Percentiles rank a stretch among this genome's conserved stretches.
These are phyloP conservation scores for Orussus abietinus DNA, from an alignment of 1,140 invertebrate species.

Conservation along the genomic window DNA sequence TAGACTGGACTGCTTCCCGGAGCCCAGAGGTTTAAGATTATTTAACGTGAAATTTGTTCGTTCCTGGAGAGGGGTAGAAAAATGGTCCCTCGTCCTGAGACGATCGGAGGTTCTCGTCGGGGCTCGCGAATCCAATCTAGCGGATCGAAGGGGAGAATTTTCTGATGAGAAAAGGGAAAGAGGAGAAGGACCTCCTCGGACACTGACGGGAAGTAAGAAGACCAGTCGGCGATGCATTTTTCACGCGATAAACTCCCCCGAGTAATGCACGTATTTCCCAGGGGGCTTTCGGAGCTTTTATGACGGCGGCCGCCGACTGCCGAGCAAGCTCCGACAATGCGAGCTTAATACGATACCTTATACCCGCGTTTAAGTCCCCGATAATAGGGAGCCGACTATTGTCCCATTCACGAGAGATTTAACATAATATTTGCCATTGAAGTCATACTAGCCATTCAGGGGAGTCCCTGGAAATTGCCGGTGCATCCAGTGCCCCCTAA, in stretches of 20 bases:
- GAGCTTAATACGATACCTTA: slow-evolving; percentile 39
- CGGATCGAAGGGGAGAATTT: too few species aligned
- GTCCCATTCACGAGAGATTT: slow-evolving; percentile 49
- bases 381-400: slow-evolving; percentile 43
- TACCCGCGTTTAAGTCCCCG: slow-evolving; percentile 37
- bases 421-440: slow-evolving; percentile 54
- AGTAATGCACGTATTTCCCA: slow-evolving; percentile 35
- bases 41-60: too few species aligned
- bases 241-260: slow-evolving; percentile 8
- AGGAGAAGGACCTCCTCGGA: background rate
- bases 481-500: background rate
- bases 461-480: too few species aligned
- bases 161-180: background rate
- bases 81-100: too few species aligned
- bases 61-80: too few species aligned
- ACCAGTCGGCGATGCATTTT: slow-evolving; percentile 6
- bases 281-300: slow-evolving; percentile 28
- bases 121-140: too few species aligned
- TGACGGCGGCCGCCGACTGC: slow-evolving; percentile 21
- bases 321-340: slow-evolving; percentile 39
- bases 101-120: too few species aligned
- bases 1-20: too few species aligned
- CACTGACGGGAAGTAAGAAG: slow-evolving; percentile 2
- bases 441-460: slow-evolving; percentile 32
- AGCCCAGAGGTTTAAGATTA: too few species aligned